phyloP scores from a whole-genome alignment of 2,113 vertebrate species.

The Phalacrocorax aristotelis region DNA sequence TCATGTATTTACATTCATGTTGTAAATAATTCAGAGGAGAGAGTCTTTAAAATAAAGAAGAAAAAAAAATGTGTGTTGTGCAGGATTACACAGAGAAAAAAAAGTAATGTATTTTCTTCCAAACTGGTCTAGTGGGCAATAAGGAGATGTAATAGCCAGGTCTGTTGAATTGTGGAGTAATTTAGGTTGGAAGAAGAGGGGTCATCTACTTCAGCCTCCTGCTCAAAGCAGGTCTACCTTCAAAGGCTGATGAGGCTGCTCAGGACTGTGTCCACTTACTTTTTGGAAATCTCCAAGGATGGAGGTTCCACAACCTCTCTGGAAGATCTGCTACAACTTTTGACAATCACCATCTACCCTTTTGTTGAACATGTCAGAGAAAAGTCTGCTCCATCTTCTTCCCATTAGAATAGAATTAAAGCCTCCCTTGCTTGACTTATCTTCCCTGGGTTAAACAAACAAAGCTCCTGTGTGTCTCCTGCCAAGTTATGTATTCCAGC shows the following conservation, averaged over 20 bases:
- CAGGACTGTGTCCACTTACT: not conserved
- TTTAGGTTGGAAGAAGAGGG: not conserved
- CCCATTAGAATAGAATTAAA: not conserved
- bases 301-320: not conserved
- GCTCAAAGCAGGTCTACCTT: not conserved
- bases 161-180: not conserved
- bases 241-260: not conserved
- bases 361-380: not conserved
- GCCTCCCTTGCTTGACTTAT: not conserved
- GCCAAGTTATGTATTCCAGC: not conserved
- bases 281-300: not conserved
- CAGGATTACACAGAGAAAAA: not conserved
- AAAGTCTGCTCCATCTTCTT: not conserved
- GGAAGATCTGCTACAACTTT: not conserved
- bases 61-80: not conserved
- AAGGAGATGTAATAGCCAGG: not conserved
- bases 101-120: not conserved
- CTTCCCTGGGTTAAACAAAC: not conserved
- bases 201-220: not conserved
- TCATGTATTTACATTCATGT: not conserved
- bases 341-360: not conserved
- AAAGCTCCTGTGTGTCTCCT: not conserved
- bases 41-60: not conserved
- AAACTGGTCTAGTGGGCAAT: not conserved
- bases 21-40: not conserved